Conservation (phyloP, 1,140 invertebrate species). For the Ostrea edulis region DNA sequence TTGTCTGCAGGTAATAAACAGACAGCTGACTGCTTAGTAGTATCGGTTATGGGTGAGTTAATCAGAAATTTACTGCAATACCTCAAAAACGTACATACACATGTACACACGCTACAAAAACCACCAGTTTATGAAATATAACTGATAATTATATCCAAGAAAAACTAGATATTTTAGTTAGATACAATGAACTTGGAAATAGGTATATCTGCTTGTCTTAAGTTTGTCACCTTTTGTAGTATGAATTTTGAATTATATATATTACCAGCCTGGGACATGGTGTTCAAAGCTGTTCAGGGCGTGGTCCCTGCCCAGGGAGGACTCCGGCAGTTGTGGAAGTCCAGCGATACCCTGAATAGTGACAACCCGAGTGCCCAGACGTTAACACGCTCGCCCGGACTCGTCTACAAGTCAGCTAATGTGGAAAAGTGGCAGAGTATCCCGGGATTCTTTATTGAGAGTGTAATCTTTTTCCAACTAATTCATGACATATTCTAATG, state of each 20-base stretch:
- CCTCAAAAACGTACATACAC: too few relatives aligned
- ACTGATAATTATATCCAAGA: too few relatives aligned
- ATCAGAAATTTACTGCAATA: neutral
- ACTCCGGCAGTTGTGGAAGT: conserved; percentile 44
- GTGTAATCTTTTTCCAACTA: conserved; percentile 13
- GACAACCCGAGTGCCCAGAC: conserved; percentile 45
- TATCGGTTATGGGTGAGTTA: conserved; percentile 47
- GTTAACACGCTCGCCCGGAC: conserved; percentile 31
- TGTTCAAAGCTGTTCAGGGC: conserved; percentile 53
- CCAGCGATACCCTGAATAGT: conserved; percentile 33
- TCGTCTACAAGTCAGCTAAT: conserved; percentile 49
- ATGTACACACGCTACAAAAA: too few relatives aligned
- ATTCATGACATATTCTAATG: too few relatives aligned
- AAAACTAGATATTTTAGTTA: too few relatives aligned
- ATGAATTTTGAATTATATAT: neutral
- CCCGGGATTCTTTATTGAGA: conserved; percentile 54
- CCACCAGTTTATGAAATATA: too few relatives aligned
- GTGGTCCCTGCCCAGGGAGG: conserved; percentile 45
- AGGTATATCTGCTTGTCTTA: neutral
- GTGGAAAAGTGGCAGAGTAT: conserved; percentile 51
- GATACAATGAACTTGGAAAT: too few relatives aligned
- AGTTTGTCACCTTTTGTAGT: neutral
- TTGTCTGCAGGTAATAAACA: conserved; percentile 42
- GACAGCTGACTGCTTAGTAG: conserved; percentile 45
- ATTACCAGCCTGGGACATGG: conserved; percentile 54